phyloP scores from a whole-genome alignment of 37 sponge, comb jelly and placozoan genomes.

The Agelas oroides region DNA sequence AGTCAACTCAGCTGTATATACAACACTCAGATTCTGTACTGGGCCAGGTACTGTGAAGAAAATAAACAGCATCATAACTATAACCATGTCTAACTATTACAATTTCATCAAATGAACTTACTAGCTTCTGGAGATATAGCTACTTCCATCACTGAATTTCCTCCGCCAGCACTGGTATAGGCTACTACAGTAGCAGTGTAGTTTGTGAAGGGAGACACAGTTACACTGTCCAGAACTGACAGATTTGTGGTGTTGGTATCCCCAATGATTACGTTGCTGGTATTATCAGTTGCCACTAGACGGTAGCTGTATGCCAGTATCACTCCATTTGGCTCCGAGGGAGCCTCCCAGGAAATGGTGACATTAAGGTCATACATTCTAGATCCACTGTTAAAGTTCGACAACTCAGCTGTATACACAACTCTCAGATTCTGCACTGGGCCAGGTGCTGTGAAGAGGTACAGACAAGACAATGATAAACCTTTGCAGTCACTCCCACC shows the following conservation, averaged over 20 bases:
- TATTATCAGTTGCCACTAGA: too few species aligned
- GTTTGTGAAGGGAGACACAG: conserved; percentile 27
- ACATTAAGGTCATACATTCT: neutral
- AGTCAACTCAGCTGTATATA: neutral
- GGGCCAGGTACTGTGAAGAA: conserved; percentile 12
- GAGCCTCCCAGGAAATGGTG: too few species aligned
- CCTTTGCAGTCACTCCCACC: too few species aligned
- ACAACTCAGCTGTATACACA: neutral
- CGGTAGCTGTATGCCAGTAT: too few species aligned
- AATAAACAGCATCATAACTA: too few species aligned
- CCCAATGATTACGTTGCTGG: too few species aligned
- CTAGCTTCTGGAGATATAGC: conserved; percentile 28
- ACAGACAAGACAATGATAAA: too few species aligned
- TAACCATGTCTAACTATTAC: too few species aligned
- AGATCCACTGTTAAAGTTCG: neutral
- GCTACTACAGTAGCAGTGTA: conserved; percentile 18
- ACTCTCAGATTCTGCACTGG: neutral
- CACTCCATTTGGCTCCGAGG: too few species aligned
- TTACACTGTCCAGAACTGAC: neutral
- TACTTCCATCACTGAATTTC: neutral
- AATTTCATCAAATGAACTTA: neutral
- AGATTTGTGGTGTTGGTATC: too few species aligned
- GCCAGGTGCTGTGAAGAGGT: conserved; percentile 15
- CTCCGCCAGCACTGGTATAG: neutral
- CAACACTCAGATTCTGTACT: neutral